Base-by-base conservation (phyloP, 2,888 invertebrate species). In the Apamea epomidion region DNA sequence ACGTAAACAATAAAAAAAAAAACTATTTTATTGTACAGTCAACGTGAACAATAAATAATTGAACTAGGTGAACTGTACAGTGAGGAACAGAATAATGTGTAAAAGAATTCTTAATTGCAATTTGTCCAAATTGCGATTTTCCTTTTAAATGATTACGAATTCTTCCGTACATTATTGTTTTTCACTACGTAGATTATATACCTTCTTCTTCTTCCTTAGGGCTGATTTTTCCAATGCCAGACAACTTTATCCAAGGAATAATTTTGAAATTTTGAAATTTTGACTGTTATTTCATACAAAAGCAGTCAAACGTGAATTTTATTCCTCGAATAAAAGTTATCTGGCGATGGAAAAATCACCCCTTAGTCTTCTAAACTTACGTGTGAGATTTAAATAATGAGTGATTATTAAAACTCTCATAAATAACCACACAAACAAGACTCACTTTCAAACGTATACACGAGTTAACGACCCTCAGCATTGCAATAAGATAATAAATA, bases 401-500 rank as follows among this genome's bases (percentile, higher is more conserved):
- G 7, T 67, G 37, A 67, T 25, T 42, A 42, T 48, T 29, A 29
- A 51, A 37, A 16, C 21, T 25, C 25, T 16, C 54, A 25, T 71
- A 10, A n/a, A 45, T 48, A 29, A 29, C 4, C 29, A 12, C 48
- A 48, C 6, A 29, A 48, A 42, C 48, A 29, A 77, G 64, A 51
- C 16, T 75, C 18, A 32, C 29, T 64, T 76, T 42, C 14, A 76
- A 65, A 18, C 29, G 3, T 25, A 18, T 51, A 77, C 16, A 78
- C 51, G 21, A 70, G 62, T 74, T 60, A 74, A 67, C 54, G 80
- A 58, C 37, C 37, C 42, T 60, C 18, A 48, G 37, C 60, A 74
- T n/a, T 68, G 74, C 67, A 45, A 42, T 74, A 29, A n/a, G 32
- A 74, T 54, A 45, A 32, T 54, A 45, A 62, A 80, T 3, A 81